These are phyloP conservation scores for Pseudochirops cupreus DNA, from an alignment of 2,797 vertebrate species.

Conservation along the genomic window DNA sequence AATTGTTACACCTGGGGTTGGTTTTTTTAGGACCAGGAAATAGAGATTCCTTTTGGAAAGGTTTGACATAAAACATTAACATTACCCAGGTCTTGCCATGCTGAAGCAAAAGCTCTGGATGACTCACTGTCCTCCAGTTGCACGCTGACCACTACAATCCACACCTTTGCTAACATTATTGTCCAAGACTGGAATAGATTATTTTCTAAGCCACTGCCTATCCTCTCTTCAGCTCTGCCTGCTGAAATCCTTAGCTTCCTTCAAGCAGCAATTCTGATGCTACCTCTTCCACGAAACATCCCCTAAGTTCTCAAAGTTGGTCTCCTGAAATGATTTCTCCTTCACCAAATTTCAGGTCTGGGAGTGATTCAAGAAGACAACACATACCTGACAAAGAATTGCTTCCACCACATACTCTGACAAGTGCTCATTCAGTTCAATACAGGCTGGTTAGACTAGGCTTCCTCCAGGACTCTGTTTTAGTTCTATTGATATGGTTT, in stretches of 20 bases:
- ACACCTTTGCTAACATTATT: neutral
- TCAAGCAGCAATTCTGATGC: neutral
- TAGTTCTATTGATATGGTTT: neutral
- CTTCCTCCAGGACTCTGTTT: neutral
- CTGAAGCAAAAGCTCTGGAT: neutral
- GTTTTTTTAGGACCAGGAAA: neutral
- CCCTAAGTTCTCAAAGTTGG: neutral
- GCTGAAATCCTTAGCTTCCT: neutral
- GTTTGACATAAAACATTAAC: conserved; percentile 6
- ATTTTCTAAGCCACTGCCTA: neutral
- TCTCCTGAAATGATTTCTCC: neutral
- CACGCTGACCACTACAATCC: neutral
- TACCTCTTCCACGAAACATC: neutral
- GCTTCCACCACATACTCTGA: neutral
- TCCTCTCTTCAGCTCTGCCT: neutral
- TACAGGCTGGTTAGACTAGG: neutral
- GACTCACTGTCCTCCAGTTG: neutral
- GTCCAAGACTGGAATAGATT: neutral
- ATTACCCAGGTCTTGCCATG: neutral
- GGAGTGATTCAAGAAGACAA: neutral
- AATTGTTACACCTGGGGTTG: neutral
- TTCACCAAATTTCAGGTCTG: neutral
- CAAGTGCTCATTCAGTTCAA: neutral
- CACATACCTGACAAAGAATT: neutral
- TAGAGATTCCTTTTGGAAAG: conserved; percentile 23